Evolutionary conservation across 2,888 invertebrate species (phyloP), one percentile per base, ranked within the genome.

Genomic region (Lepidochrysops patricia): DNA sequence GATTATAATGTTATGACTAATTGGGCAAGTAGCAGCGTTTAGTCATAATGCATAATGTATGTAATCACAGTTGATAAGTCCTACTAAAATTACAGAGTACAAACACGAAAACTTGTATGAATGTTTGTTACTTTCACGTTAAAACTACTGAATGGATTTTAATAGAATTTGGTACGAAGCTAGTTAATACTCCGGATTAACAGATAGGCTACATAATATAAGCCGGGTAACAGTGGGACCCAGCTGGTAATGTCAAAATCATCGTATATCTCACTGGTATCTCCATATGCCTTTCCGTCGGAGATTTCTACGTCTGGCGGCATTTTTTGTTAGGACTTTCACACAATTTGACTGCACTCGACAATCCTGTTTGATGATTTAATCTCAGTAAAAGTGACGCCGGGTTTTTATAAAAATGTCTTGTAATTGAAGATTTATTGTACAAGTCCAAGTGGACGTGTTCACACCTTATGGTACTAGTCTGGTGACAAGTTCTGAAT

Each of bases 321-420:
- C 66, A 65, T 66, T 66, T 66, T 66, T 66, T 65, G 49, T 56
- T 52, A 23, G 62, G 65, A 65, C 70, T 70, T 72, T 74, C 71
- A 64, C 70, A 64, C 62, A 61, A 65, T 65, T 65, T 65, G 63
- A 66, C 65, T 66, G 43, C 27, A 57, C 52, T 60, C 34, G 57
- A 43, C 48, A 52, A 60, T 62, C 62, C 57, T 49, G 61, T 66
- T 61, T 54, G 27, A 37, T 57, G 37, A 9, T 50, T 61, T 61
- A 52, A 26, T 52, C 50, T 57, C 6, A 43, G 7, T 56, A 27
- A 58, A 49, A 34, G 19, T 32, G 13, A 12, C 48, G 13, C 26
- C 35, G 29, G 19, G 23, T 48, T 23, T 15, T 35, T 60, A 7
- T 25, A 37, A 43, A 25, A 43, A 43, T 56, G 27, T 25, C 43